phyloP scores from a whole-genome alignment of 1,140 invertebrate genomes.

The Fopius arisanus region DNA sequence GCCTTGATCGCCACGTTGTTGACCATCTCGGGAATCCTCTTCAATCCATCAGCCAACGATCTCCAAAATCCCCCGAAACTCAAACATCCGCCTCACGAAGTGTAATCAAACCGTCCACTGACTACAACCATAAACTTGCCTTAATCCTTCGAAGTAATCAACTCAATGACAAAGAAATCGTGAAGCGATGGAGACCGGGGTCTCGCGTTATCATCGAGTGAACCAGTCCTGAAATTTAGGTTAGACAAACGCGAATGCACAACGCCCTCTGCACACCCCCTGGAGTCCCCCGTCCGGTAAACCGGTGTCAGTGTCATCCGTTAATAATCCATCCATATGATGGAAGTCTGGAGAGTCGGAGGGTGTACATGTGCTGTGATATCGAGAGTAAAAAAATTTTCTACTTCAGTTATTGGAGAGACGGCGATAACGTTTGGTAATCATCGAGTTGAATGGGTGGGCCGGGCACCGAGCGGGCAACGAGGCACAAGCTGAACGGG shows the following conservation, averaged over 20 bases:
- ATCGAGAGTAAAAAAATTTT: conserved; percentile 3
- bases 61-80: neutral
- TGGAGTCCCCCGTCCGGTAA: neutral
- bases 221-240: neutral
- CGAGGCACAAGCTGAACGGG: conserved; percentile 61
- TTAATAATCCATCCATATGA: neutral
- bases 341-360: neutral
- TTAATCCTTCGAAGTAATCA: neutral
- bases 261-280: neutral
- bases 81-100: neutral
- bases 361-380: neutral
- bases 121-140: neutral
- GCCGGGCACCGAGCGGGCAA: conserved; percentile 56
- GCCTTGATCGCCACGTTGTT: neutral
- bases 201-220: neutral
- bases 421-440: conserved; percentile 50
- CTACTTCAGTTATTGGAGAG: conserved; percentile 36
- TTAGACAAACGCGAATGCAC: neutral
- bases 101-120: neutral
- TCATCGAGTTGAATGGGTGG: conserved; percentile 63
- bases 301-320: neutral
- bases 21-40: neutral
- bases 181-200: neutral
- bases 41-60: neutral
- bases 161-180: neutral